phyloP scores from a whole-genome alignment of 1,140 invertebrate species.

The Penaeus chinensis region DNA sequence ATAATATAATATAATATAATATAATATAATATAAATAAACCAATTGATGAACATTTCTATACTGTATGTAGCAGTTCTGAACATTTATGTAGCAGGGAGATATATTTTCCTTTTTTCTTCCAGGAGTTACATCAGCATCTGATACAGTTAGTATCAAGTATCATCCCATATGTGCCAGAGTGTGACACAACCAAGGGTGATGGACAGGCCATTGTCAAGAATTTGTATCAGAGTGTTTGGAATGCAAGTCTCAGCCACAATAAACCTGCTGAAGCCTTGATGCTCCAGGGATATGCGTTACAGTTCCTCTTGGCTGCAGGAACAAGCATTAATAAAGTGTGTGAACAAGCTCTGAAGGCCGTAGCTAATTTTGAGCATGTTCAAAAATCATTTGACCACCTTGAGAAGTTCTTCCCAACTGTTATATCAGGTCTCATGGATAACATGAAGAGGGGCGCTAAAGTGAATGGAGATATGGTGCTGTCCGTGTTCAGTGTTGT shows the following conservation, averaged over 20 bases:
- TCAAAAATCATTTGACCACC: conserved; percentile 29
- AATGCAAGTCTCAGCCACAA: conserved; percentile 28
- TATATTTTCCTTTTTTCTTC: not conserved
- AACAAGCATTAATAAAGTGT: conserved; percentile 4
- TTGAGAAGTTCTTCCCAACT: conserved; percentile 21
- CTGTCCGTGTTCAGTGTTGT: conserved; percentile 33
- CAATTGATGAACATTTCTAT: too few species aligned
- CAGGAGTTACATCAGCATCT: conserved; percentile 45
- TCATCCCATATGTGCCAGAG: conserved; percentile 24
- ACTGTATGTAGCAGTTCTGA: too few species aligned
- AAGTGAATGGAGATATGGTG: conserved; percentile 10
- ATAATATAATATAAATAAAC: too few species aligned
- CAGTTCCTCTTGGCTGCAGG: conserved; percentile 33
- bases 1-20: too few species aligned
- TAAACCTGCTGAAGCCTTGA: conserved; percentile 25
- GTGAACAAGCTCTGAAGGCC: conserved; percentile 19
- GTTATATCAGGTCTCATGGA: conserved; percentile 14
- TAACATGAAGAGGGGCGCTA: not conserved
- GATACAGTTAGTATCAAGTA: not conserved
- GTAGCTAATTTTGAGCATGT: conserved; percentile 21
- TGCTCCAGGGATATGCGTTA: conserved; percentile 28
- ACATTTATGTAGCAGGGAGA: too few species aligned
- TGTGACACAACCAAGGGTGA: conserved; percentile 41
- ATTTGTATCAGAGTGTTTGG: conserved; percentile 33
- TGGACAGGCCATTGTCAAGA: conserved; percentile 26